Base-by-base conservation (phyloP, 1,140 invertebrate species). In the Hyles vespertilio region DNA sequence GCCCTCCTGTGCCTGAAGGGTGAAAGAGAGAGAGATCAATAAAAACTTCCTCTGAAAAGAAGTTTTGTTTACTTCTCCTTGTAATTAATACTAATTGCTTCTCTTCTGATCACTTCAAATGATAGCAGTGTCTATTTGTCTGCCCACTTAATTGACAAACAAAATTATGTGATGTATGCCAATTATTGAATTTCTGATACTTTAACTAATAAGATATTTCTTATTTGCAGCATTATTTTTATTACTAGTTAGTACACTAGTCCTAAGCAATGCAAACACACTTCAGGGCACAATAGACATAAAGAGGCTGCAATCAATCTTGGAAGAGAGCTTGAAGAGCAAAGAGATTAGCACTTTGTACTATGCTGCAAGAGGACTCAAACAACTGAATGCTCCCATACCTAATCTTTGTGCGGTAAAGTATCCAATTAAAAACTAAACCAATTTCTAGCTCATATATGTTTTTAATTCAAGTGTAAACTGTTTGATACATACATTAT, bases 401-500 rank as follows among this genome's bases (percentile, higher is more conserved):
- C 80, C 89, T 50, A 78, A 87, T 70, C 56, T 89, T 59, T 89
- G 89, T 77, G 65, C 85, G 70, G 89, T 90, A 76, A 71, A 67
- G 22, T 56, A 32, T 33, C 60, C 50, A 51, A 32, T 51, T 33
- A 9, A 22, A 49, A 58, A 44, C 36, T 2, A 40, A 40, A 40
- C 0, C 36, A 22, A 22, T 22, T 22, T 22, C 2, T 2, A 22
- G 22, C 2, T 1, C 22, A 22, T 22, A 22, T 1, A 22, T 22
- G 22, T 22, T 22, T 22, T 22, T 22, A 22, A 22, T 22, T 22
- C 0, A 2, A 22, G 22, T 22, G 22, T 22, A 22, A 22, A 22
- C 22, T 22, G 22, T 22, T 22, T 22, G 22, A 22, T 22, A 22
- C 22, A 22, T 22, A 22, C 22, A 22, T 22, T 22, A 22, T 22